Evolutionary conservation across 2,113 vertebrate species (phyloP), one percentile per base, ranked within the genome.

Genomic region (Anoplopoma fimbria): DNA sequence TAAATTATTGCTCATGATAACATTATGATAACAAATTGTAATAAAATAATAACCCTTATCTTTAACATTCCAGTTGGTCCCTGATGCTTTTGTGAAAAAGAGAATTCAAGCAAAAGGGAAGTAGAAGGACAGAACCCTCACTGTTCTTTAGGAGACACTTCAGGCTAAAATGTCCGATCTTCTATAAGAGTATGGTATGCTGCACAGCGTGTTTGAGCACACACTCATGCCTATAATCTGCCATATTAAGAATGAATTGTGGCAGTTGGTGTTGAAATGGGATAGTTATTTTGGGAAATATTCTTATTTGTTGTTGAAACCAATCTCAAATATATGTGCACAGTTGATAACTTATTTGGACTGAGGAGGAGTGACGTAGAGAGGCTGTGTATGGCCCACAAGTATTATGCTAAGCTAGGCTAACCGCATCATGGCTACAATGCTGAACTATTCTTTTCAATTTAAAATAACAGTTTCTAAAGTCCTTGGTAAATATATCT

Each of bases 1-100:
- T 51, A 19, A 71, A 33, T 15, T 34, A 71, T 36, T 53, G 74
- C 51, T 69, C 33, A 53, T 69, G 65, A 75, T 60, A n/a, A 70
- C 58, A 78, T 60, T 62, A 17, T 33, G 51, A 14, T 14, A 27
- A 51, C 58, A 75, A 53, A 79, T n/a, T 36, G 58, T 6, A n/a
- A n/a, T n/a, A n/a, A n/a, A n/a, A n/a, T n/a, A n/a, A n/a, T n/a
- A n/a, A 4, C 38, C 33, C 29, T 74, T 34, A 25, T 75, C 42
- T 5, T 61, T 27, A 9, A 42, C 25, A 53, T 14, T 25, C 21
- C 55, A 70, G 49, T 51, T 47, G 0, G 29, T 36, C 15, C 51
- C 17, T 38, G 57, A 40, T 36, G 53, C 4, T 21, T 23, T 23
- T 27, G 40, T 13, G 69, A 55, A 40, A 21, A 15, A 17, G 33